Conservation (phyloP, 1,140 invertebrate species). For the Megathymus violae region DNA sequence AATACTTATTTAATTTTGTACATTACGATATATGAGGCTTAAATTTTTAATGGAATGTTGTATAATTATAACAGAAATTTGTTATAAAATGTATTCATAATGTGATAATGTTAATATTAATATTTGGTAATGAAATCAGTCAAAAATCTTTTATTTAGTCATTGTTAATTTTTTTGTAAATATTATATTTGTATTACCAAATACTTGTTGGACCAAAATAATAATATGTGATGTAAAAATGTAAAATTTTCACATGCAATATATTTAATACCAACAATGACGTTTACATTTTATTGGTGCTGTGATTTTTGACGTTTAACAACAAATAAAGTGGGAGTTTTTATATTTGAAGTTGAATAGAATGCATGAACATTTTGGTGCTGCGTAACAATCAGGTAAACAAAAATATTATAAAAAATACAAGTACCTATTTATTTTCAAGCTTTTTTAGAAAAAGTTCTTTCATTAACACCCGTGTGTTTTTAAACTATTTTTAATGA, state of each 20-base stretch:
- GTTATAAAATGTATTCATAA: conserved; percentile 9
- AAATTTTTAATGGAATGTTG: neutral
- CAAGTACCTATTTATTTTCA: no score
- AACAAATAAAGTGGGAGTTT: no score
- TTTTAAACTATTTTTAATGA: no score
- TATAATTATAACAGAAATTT: no score
- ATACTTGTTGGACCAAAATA: conserved; percentile 27
- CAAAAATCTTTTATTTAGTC: conserved; percentile 61
- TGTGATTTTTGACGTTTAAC: no score
- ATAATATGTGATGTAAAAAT: conserved; percentile 15
- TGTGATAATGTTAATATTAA: conserved; percentile 38
- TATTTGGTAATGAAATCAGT: conserved; percentile 50
- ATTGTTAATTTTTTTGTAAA: conserved; percentile 57
- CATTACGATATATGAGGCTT: conserved; percentile 33
- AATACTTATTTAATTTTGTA: conserved; percentile 50
- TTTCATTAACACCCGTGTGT: no score
- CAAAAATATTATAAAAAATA: no score
- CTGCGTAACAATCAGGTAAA: no score
- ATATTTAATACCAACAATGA: no score
- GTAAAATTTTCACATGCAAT: neutral
- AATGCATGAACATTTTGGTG: no score
- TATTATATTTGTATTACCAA: conserved; percentile 42
- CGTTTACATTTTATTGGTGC: neutral
- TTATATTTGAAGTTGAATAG: no score
- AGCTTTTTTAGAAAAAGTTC: no score